A percentile compares a stretch with the other conserved stretches of the same genome.
phyloP scores from a whole-genome alignment of 2,888 invertebrate species.

The Chesias legatella region DNA sequence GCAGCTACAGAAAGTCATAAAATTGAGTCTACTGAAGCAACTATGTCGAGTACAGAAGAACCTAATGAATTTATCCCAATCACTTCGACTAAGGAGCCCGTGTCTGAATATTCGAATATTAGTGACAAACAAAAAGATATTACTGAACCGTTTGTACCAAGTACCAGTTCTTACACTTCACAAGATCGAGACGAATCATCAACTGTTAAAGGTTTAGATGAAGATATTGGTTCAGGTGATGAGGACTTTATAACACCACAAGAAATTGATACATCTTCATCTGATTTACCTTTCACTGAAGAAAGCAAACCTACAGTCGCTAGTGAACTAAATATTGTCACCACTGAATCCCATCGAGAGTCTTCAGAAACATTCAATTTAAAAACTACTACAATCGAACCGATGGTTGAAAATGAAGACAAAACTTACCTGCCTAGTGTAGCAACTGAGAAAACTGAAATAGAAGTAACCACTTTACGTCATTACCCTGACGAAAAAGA shows the following conservation, averaged over 20 bases:
- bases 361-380: constrained; percentile 1
- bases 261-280: constrained; percentile 7
- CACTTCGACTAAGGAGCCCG: constrained; percentile 11
- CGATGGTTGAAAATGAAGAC: constrained; percentile 8
- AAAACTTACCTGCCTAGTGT: constrained; percentile 3
- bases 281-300: constrained; percentile 8
- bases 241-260: constrained; percentile 23
- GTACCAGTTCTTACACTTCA: constrained; percentile 9
- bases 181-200: constrained; percentile 21
- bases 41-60: constrained; percentile 16
- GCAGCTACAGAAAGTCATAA: constrained; percentile 15
- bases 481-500: constrained; percentile 15
- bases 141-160: constrained; percentile 9
- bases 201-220: constrained; percentile 16
- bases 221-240: constrained; percentile 27
- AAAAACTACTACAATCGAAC: constrained; percentile 7
- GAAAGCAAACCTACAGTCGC: constrained; percentile 6
- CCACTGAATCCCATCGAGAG: constrained; percentile 10
- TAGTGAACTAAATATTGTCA: constrained; percentile 4
- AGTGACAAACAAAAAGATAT: constrained; percentile 5
- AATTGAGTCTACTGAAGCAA: constrained; percentile 11
- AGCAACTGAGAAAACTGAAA: constrained; percentile 3
- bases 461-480: constrained; percentile 8
- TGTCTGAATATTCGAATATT: constrained; percentile 6
- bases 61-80: constrained; percentile 23